Evolutionary conservation across 2,797 vertebrate genomes (phyloP).

Genomic region (Hapalemur alaotrensis): DNA sequence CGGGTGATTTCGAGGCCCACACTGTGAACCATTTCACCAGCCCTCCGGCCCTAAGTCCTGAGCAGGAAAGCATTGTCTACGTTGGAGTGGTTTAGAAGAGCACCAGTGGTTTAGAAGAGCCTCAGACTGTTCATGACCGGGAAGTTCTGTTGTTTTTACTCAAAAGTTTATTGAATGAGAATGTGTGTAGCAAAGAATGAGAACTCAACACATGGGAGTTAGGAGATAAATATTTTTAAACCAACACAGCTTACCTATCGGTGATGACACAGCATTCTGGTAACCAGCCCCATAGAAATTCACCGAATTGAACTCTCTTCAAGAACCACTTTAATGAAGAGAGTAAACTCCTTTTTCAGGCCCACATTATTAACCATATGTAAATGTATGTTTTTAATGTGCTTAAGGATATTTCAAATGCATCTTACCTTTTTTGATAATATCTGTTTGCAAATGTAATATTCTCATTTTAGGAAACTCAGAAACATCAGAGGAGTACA

Average conservation of each 20-base stretch:
- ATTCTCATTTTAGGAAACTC: conserved; percentile 24
- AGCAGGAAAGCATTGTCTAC: neutral
- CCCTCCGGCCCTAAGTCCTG: neutral
- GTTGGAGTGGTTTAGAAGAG: neutral
- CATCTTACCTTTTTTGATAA: conserved; percentile 24
- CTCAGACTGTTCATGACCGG: neutral
- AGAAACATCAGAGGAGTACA: neutral
- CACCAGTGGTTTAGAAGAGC: neutral
- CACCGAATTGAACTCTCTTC: conserved; percentile 35
- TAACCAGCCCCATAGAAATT: neutral
- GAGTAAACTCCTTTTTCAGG: conserved; percentile 28
- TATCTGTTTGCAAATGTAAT: conserved; percentile 12
- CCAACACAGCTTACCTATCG: neutral
- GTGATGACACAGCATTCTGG: neutral
- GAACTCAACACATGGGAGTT: neutral
- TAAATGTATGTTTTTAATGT: conserved; percentile 53
- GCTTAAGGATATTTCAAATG: conserved; percentile 28
- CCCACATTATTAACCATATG: conserved; percentile 35
- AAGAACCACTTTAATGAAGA: conserved; percentile 44
- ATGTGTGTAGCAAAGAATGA: neutral
- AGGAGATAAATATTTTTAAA: conserved; percentile 34
- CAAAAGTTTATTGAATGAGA: neutral
- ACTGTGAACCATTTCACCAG: neutral
- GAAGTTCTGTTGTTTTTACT: neutral
- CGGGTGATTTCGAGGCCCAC: neutral